Evolutionary conservation across 1,140 invertebrate genomes (phyloP).

Genomic region (Drosophila guanche): DNA sequence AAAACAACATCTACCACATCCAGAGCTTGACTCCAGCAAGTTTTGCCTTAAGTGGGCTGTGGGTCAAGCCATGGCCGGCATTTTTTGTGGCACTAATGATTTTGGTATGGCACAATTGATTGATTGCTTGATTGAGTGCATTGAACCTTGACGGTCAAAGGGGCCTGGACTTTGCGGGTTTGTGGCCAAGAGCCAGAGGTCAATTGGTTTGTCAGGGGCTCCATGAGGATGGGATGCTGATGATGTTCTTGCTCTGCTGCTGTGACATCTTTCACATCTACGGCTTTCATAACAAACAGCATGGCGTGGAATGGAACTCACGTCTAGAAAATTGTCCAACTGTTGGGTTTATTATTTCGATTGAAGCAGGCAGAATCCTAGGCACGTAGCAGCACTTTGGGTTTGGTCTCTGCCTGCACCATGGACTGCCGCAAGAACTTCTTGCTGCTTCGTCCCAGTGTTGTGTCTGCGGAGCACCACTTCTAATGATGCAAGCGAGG

Average conservation of each 20-base stretch:
- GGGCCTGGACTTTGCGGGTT: too few species aligned
- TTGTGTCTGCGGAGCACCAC: conserved; percentile 63
- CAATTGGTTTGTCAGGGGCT: conserved; percentile 69
- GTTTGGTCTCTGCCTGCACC: conserved; percentile 44
- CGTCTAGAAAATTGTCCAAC: conserved; percentile 78
- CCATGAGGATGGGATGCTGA: too few species aligned
- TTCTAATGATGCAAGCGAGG: conserved; percentile 81
- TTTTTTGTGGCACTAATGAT: conserved; percentile 76
- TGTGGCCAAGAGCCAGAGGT: conserved; percentile 55
- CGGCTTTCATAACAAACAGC: conserved; percentile 48
- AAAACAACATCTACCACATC: conserved; percentile 22
- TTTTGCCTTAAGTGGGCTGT: conserved; percentile 73
- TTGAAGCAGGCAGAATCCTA: conserved; percentile 60
- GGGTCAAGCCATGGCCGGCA: conserved; percentile 72
- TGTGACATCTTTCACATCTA: conserved; percentile 75
- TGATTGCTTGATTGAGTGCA: conserved; percentile 76
- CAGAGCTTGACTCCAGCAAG: conserved; percentile 32
- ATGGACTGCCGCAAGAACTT: conserved; percentile 39
- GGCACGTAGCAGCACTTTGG: conserved; percentile 78
- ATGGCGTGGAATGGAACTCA: conserved; percentile 49
- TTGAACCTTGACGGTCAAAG: conserved; percentile 32
- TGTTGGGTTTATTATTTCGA: conserved; percentile 81
- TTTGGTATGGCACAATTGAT: conserved; percentile 77
- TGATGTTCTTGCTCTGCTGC: conserved; percentile 1
- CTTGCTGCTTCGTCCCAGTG: conserved; percentile 54